A percentile compares a stretch with the other conserved stretches of the same genome.
phyloP scores from a whole-genome alignment of 2,797 vertebrate genomes.

The Ara ararauna region DNA sequence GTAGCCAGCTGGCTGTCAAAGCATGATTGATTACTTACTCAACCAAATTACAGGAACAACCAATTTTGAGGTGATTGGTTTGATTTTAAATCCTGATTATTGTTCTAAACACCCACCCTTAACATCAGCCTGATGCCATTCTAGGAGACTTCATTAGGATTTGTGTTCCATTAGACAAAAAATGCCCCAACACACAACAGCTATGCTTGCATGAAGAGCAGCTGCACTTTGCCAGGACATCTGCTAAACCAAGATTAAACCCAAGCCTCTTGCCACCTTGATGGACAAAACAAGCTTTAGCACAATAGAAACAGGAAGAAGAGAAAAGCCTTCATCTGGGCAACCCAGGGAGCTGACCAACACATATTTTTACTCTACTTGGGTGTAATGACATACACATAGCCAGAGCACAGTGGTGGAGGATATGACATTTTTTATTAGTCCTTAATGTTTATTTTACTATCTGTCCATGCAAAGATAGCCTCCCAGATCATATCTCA shows the following conservation, averaged over 20 bases:
- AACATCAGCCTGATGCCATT: background rate
- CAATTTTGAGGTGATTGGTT: background rate
- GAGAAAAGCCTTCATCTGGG: background rate
- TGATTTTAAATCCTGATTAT: background rate
- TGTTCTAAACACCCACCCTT: background rate
- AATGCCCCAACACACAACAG: rapidly evolving
- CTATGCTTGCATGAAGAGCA: background rate
- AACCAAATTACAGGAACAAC: conserved; percentile 12
- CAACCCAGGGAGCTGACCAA: background rate
- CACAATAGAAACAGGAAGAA: background rate
- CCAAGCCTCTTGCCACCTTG: background rate
- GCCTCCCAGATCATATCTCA: background rate
- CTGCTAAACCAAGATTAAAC: background rate
- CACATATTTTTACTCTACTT: background rate
- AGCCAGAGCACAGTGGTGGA: background rate
- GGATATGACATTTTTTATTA: background rate
- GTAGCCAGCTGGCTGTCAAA: background rate
- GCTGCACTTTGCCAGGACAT: background rate
- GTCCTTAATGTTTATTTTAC: conserved; percentile 20
- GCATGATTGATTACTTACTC: background rate
- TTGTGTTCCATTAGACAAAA: background rate
- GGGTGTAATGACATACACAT: background rate
- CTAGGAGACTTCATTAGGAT: background rate
- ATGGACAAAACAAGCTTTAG: background rate
- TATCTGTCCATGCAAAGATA: background rate